Conservation (phyloP, 2,888 invertebrate species). For the Apodemia mormo region DNA sequence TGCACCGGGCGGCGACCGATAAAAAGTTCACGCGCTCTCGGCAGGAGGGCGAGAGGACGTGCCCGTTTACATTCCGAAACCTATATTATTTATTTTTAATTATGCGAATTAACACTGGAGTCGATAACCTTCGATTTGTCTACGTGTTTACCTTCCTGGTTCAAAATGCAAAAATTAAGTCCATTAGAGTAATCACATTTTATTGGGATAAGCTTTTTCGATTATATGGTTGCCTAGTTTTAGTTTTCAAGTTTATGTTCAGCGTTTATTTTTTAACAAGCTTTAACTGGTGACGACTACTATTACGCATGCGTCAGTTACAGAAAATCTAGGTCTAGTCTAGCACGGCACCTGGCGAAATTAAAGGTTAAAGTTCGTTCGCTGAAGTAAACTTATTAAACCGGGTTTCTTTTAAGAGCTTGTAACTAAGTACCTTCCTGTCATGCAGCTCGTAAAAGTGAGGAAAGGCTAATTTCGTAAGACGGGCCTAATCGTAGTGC, state of each 20-base stretch:
- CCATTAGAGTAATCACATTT: no score
- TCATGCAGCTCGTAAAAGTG: no score
- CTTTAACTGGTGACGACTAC: no score
- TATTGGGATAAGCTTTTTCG: no score
- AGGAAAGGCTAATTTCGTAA: no score
- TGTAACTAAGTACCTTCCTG: no score
- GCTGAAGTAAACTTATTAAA: not conserved
- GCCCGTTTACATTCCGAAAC: conserved; percentile 66
- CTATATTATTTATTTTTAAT: conserved; percentile 74
- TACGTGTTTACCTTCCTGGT: conserved; percentile 43
- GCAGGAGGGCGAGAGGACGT: conserved; percentile 71
- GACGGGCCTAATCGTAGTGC: no score
- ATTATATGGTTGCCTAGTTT: no score
- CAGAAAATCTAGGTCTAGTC: not conserved
- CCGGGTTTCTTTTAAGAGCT: not conserved
- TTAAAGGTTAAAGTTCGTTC: not conserved
- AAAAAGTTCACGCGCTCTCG: conserved; percentile 71
- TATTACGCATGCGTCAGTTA: not conserved
- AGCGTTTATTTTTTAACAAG: no score
- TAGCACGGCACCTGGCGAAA: not conserved
- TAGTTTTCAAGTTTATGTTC: no score
- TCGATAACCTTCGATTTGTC: conserved; percentile 65
- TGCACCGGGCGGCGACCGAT: conserved; percentile 55
- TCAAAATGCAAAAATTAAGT: not conserved
- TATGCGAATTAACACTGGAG: conserved; percentile 72